These are phyloP conservation scores for Bothrops jararaca DNA, from an alignment of 2,113 vertebrate species.

Conservation along the genomic window DNA sequence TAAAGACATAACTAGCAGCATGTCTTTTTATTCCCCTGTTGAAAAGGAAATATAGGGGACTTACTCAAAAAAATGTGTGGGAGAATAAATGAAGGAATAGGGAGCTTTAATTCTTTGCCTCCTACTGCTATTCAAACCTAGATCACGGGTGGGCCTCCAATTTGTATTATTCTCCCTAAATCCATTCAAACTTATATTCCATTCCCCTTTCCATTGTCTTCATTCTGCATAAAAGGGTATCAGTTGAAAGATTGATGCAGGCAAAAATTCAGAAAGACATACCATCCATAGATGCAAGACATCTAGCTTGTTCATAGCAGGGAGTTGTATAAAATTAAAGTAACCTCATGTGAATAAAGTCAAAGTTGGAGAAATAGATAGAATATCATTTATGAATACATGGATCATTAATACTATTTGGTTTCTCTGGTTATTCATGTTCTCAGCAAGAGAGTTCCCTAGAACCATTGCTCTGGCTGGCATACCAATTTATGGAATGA, in stretches of 20 bases:
- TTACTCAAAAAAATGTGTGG: background rate
- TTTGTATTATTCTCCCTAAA: background rate
- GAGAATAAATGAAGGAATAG: background rate
- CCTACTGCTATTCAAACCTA: background rate
- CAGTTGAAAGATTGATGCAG: background rate
- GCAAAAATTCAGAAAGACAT: background rate
- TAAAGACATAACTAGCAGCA: background rate
- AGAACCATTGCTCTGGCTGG: background rate
- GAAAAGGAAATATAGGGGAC: background rate
- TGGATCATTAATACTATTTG: background rate
- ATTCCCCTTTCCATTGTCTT: background rate
- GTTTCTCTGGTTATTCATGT: background rate
- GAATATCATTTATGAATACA: background rate
- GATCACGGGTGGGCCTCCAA: background rate
- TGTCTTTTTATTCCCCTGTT: background rate
- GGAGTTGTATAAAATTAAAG: background rate
- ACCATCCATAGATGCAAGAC: background rate
- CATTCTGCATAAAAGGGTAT: background rate
- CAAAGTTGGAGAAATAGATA: background rate
- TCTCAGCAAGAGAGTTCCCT: background rate
- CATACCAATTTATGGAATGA: background rate
- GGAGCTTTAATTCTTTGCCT: background rate
- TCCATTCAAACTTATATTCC: background rate
- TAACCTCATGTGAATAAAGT: background rate
- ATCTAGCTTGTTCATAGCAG: background rate